A percentile compares a stretch with the other conserved stretches of the same genome.
These are phyloP conservation scores for Zootermopsis nevadensis DNA, from an alignment of 2,888 invertebrate genomes.

Conservation along the genomic window DNA sequence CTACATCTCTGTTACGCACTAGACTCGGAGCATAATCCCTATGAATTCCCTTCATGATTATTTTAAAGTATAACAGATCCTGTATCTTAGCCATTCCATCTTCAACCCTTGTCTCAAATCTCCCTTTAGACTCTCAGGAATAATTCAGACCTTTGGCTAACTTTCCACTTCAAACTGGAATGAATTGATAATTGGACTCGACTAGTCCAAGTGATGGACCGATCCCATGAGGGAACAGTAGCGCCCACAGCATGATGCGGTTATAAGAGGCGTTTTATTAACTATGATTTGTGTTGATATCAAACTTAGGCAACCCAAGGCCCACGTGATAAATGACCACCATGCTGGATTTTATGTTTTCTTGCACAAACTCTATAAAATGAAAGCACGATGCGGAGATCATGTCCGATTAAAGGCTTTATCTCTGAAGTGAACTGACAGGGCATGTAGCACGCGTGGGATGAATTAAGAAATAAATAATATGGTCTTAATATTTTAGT, in stretches of 20 bases:
- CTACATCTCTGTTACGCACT: neutral
- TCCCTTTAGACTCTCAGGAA: conserved; percentile 55
- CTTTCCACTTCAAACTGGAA: conserved; percentile 66
- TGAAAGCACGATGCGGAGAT: too few species aligned
- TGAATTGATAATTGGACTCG: conserved; percentile 60
- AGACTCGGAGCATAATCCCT: neutral
- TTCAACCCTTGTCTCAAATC: conserved; percentile 17
- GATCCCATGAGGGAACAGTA: conserved; percentile 4
- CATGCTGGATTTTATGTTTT: too few species aligned
- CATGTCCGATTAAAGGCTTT: too few species aligned
- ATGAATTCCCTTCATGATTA: neutral
- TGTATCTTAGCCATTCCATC: conserved; percentile 9
- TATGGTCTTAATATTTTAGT: too few species aligned
- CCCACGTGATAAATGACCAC: too few species aligned
- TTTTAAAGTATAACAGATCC: conserved; percentile 7
- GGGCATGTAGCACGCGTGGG: too few species aligned
- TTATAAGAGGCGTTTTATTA: conserved; percentile 7
- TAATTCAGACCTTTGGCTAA: conserved; percentile 63
- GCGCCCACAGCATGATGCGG: neutral
- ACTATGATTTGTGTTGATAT: neutral
- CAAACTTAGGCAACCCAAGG: neutral
- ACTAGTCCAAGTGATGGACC: conserved; percentile 21
- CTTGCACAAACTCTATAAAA: too few species aligned
- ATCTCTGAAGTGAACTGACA: too few species aligned
- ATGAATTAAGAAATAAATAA: too few species aligned